These are phyloP conservation scores for Xestoiulus laeticollis DNA, from an alignment of 2,888 invertebrate genomes.

Conservation along the genomic window DNA sequence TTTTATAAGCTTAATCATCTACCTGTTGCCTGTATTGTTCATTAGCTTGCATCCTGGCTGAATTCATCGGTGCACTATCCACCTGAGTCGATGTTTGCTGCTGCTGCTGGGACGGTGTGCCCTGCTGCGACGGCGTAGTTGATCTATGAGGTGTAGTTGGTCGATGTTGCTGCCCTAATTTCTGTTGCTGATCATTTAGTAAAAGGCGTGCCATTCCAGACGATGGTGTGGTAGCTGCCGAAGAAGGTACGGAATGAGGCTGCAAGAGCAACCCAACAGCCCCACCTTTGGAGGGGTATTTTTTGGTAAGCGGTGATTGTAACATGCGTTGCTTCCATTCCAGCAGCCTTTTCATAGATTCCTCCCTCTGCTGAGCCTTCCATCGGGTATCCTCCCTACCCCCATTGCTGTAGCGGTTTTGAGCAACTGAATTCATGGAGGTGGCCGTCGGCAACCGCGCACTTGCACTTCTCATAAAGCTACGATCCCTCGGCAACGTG, in stretches of 20 bases:
- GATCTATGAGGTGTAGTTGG: slow-evolving; percentile 27
- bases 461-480: slow-evolving; percentile 84
- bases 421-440: slow-evolving; percentile 36
- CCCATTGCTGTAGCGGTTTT: slow-evolving; percentile 38
- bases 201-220: slow-evolving; percentile 44
- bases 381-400: slow-evolving; percentile 51
- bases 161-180: neutral
- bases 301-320: slow-evolving; percentile 85
- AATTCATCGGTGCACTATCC: neutral
- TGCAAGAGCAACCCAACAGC: neutral
- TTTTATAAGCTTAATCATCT: no score
- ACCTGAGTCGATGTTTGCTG: slow-evolving; percentile 9
- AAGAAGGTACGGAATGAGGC: slow-evolving; percentile 40
- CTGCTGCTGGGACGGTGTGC: slow-evolving; percentile 2
- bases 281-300: slow-evolving; percentile 64
- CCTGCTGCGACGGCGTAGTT: neutral
- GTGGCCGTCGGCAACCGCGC: slow-evolving; percentile 73
- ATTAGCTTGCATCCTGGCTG: slow-evolving; percentile 4
- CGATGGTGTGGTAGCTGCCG: slow-evolving; percentile 55
- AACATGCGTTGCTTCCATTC: slow-evolving; percentile 95
- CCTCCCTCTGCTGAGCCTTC: slow-evolving; percentile 74
- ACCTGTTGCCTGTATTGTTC: slow-evolving; percentile 38
- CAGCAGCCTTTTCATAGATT: slow-evolving; percentile 87
- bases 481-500: slow-evolving; percentile 50
- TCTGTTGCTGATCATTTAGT: slow-evolving; percentile 25